A percentile compares a stretch with the other conserved stretches of the same genome.
Evolutionary conservation across 1,140 invertebrate genomes (phyloP).

Genomic region (Drosophila serrata): DNA sequence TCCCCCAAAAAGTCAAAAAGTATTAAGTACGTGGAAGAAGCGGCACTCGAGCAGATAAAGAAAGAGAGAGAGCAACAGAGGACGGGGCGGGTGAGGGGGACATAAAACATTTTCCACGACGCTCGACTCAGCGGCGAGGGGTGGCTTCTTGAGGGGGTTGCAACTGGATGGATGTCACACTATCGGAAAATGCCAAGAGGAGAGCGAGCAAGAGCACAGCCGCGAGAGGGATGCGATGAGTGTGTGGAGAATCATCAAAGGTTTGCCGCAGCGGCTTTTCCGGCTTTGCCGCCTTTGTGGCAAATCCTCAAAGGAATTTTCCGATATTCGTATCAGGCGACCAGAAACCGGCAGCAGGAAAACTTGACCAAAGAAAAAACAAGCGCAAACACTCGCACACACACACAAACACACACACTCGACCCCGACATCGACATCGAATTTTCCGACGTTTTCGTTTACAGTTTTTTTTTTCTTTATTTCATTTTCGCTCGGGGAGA

Average conservation of each 20-base stretch:
- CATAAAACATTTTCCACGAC: conserved; percentile 76
- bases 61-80: conserved; percentile 2
- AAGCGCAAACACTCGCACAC: conserved; percentile 43
- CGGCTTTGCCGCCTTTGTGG: conserved; percentile 81
- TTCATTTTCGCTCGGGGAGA: conserved; percentile 69
- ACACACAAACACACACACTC: conserved; percentile 19
- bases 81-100: conserved; percentile 21
- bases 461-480: conserved; percentile 48
- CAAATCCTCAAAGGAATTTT: conserved; percentile 85
- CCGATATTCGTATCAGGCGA: conserved; percentile 83
- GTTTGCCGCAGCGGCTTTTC: conserved; percentile 77
- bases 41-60: conserved; percentile 57
- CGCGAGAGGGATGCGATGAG: conserved; percentile 15
- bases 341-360: conserved; percentile 64
- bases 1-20: conserved; percentile 80
- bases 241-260: conserved; percentile 82
- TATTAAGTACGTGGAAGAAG: conserved; percentile 73
- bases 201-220: conserved; percentile 10
- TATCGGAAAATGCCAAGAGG: conserved; percentile 65
- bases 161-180: conserved; percentile 64
- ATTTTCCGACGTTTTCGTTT: conserved; percentile 72
- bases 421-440: conserved; percentile 70
- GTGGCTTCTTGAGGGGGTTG: conserved; percentile 66
- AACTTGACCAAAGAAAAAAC: conserved; percentile 81
- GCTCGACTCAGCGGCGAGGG: conserved; percentile 39